Base-by-base conservation (phyloP, 2,888 invertebrate genomes). In the Urechis unicinctus region DNA sequence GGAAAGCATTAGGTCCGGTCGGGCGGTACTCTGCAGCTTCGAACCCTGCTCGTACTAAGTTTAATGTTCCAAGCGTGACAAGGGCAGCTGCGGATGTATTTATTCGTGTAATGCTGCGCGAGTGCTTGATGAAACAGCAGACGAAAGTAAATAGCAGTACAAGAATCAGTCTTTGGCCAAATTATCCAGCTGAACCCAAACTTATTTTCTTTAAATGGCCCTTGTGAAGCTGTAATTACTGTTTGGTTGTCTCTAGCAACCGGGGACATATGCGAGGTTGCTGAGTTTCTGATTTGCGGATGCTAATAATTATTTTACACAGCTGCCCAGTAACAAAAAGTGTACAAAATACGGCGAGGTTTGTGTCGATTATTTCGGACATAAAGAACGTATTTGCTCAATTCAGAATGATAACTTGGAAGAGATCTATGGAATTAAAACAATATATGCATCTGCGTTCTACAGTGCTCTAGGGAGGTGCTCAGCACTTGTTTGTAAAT, bases 1-100 rank as follows among this genome's bases (percentile, higher is more conserved):
- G 52, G 29, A 52, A 52, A 13, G 52, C 56, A 46, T 64, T 64
- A 24, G 64, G 64, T n/a, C 64, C 64, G 21, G 59, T 58, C 26
- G 64, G 64, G 2, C 49, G 53, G 48, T 64, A 64, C 49, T 64
- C 64, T 9, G 64, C 64, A n/a, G 59, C 62, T 43, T 61, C 62
- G 55, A 64, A 64, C 46, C 61, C 64, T 3, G 64, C 64, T 4
- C 64, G 52, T 9, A 64, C 62, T 24, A 64, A 56, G 49, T 64
- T 64, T 43, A 63, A 60, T 36, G 55, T 56, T 25, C 58, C 62
- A 26, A 64, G 52, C 2, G 59, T 58, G 31, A 64, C 61, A 26
- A 64, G 58, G 1, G 61, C 61, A 9, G 60, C 53, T 17, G 64
- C 64, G 28, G 63, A 61, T 9, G 50, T 49, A 6, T 62, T 64